Evolutionary conservation across 2,797 vertebrate genomes (phyloP).

Genomic region (Danio tinwini): DNA sequence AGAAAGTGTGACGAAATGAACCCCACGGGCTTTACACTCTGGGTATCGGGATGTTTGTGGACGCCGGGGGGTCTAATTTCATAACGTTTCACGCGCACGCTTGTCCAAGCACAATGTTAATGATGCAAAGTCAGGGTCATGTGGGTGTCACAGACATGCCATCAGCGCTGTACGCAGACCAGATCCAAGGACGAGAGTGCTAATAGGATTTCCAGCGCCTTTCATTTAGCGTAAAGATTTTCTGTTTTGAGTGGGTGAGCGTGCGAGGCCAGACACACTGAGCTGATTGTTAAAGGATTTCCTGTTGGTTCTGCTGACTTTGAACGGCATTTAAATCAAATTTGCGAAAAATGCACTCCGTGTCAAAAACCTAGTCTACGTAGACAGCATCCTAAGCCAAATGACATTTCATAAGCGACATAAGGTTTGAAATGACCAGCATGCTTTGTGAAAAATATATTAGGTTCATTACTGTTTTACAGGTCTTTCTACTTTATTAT

Average conservation of each 20-base stretch:
- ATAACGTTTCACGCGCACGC: constrained; percentile 22
- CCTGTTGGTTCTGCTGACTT: constrained; percentile 21
- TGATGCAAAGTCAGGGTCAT: constrained; percentile 34
- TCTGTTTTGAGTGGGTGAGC: constrained; percentile 43
- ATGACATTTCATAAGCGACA: background rate
- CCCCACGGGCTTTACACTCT: constrained; percentile 23
- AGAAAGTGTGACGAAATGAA: constrained; percentile 56
- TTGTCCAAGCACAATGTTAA: constrained; percentile 18
- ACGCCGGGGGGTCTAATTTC: background rate
- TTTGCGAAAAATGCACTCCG: constrained; percentile 4
- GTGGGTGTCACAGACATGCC: constrained; percentile 31
- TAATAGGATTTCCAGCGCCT: constrained; percentile 29
- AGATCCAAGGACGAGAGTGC: background rate
- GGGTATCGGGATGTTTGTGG: constrained; percentile 30
- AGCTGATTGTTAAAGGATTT: constrained; percentile 34
- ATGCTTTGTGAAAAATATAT: too few relatives aligned
- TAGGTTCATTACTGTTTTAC: too few relatives aligned
- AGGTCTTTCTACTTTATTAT: too few relatives aligned
- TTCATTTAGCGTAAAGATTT: constrained; percentile 38
- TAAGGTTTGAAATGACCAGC: too few relatives aligned
- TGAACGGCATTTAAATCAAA: constrained; percentile 25
- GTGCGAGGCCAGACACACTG: constrained; percentile 25
- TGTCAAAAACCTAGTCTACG: background rate
- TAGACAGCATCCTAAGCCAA: background rate
- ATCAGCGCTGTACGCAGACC: constrained; percentile 32